These are phyloP conservation scores for Mamestra configurata DNA, from an alignment of 1,140 invertebrate genomes.

Conservation along the genomic window DNA sequence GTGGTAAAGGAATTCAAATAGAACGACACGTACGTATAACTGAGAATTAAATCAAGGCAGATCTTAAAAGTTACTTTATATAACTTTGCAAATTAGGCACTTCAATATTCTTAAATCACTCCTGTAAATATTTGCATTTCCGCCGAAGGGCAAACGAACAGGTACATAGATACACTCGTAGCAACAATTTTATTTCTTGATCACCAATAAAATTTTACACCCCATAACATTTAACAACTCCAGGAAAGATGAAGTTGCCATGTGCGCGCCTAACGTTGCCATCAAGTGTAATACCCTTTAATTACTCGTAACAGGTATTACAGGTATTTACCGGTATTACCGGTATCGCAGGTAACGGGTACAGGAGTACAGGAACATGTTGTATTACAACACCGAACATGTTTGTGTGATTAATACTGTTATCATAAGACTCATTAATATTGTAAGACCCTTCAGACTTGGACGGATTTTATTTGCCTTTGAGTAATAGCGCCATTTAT, in stretches of 20 bases:
- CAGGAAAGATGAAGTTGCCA: not conserved
- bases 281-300: not conserved
- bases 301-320: not conserved
- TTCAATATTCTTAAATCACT: too few relatives aligned
- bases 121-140: too few relatives aligned
- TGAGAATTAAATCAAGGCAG: too few relatives aligned
- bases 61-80: too few relatives aligned
- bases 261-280: not conserved
- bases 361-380: not conserved
- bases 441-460: too few relatives aligned
- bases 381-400: not conserved
- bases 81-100: too few relatives aligned
- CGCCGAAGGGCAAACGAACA: not conserved
- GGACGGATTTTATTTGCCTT: too few relatives aligned
- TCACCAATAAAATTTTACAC: not conserved
- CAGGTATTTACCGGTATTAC: not conserved
- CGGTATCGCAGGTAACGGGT: too few relatives aligned
- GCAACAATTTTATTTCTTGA: not conserved
- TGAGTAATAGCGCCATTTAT: too few relatives aligned
- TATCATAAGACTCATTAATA: too few relatives aligned
- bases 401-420: not conserved
- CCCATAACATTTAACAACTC: slow-evolving; percentile 3
- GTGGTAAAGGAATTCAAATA: too few relatives aligned
- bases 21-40: too few relatives aligned
- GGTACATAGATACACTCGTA: not conserved